Evolutionary conservation across 2,888 invertebrate species (phyloP), one percentile per base, ranked within the genome.

Genomic region (Andricus quercusramuli): DNA sequence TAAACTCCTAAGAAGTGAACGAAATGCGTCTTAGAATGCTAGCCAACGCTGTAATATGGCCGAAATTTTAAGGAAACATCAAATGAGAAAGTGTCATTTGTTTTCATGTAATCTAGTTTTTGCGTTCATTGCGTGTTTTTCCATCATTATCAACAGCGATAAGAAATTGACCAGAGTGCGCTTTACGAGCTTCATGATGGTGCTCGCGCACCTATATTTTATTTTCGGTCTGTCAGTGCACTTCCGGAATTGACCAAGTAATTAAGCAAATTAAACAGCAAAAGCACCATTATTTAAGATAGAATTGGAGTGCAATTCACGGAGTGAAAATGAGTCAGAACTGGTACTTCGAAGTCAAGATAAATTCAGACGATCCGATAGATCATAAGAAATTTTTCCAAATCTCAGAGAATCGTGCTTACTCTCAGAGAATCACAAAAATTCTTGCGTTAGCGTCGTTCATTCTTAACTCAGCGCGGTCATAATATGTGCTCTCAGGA

Each of bases 1-100:
- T 56, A 11, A 56, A 76, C 51, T 47, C 41, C 66, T 59, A 51
- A 67, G 78, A 59, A 85, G 82, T 84, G 82, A 82, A 85, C 85
- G 15, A 85, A 85, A 56, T 74, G 74, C 74, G 32, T 29, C 74
- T 15, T 56, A n/a, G 56, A 29, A 51, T n/a, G 56, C 56, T n/a
- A 74, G 74, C 74, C 32, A 13, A 20, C 74, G 22, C n/a, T n/a
- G 20, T 47, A 70, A 70, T 25, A 47, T 70, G 70, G 70, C 44
- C 25, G 47, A 47, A 59, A 59, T 62, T 62, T 62, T 5, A 11
- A 15, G 22, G 29, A 62, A 62, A 29, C 11, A 6, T 17, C 5
- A 13, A 29, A 13, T 9, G 15, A 62, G 2, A 62, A 22, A 13
- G 25, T 62, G 29, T 29, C 25, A 2, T 25, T n/a, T 3, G 11